phyloP scores from a whole-genome alignment of 2,113 vertebrate species.

The Corapipo altera region DNA sequence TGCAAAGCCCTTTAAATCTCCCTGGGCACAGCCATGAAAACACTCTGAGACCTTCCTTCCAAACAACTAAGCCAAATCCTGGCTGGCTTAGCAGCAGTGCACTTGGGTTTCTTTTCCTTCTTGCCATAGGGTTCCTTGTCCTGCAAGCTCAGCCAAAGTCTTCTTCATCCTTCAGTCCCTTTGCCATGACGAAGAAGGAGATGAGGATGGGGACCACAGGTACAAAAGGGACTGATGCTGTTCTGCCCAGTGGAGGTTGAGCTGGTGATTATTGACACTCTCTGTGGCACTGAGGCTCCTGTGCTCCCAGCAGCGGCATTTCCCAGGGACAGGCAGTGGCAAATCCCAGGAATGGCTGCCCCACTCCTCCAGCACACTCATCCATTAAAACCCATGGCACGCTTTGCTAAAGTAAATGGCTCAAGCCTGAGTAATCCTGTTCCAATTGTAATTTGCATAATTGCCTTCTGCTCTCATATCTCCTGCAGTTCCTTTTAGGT shows the following conservation, averaged over 20 bases:
- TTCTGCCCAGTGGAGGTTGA: neutral
- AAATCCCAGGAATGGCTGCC: neutral
- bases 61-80: neutral
- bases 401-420: conserved; percentile 8
- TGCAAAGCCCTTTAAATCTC: neutral
- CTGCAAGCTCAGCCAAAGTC: neutral
- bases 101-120: neutral
- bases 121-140: neutral
- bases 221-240: neutral
- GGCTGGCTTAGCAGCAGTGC: neutral
- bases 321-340: conserved; percentile 12
- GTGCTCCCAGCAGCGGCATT: neutral
- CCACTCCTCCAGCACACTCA: conserved; percentile 10
- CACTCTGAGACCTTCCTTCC: neutral
- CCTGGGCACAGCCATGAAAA: neutral
- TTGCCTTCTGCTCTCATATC: conserved; percentile 58
- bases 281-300: neutral
- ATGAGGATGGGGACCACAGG: neutral
- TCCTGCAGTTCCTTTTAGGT: conserved; percentile 54
- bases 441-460: conserved; percentile 61
- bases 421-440: conserved; percentile 46
- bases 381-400: conserved; percentile 8
- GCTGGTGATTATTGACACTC: neutral
- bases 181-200: neutral
- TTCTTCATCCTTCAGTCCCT: neutral